Conservation (phyloP, 1,140 invertebrate genomes). For the Drosophila ambigua region DNA sequence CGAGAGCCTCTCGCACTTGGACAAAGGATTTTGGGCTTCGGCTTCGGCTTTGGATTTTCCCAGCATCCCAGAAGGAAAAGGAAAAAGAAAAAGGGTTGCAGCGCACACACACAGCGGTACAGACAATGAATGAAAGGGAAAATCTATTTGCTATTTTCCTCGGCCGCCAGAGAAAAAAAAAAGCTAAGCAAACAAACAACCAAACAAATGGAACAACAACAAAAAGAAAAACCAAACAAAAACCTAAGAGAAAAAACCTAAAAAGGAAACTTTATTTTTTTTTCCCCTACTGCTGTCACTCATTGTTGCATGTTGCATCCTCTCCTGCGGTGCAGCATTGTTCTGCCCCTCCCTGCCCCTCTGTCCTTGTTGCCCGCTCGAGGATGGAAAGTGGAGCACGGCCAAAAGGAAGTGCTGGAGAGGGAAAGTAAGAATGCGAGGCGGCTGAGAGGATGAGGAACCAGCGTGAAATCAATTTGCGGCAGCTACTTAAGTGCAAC, state of each 20-base stretch:
- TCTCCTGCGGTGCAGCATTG: slow-evolving; percentile 57
- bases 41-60: slow-evolving; percentile 52
- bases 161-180: slow-evolving; percentile 48
- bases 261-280: not conserved
- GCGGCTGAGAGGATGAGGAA: slow-evolving; percentile 16
- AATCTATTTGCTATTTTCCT: slow-evolving; percentile 57
- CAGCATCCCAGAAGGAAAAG: slow-evolving; percentile 29
- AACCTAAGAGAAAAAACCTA: slow-evolving; percentile 8
- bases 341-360: slow-evolving; percentile 16
- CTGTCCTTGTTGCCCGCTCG: slow-evolving; percentile 10
- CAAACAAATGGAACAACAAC: slow-evolving; percentile 21
- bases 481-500: slow-evolving; percentile 81
- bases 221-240: slow-evolving; percentile 21
- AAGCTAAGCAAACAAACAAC: slow-evolving; percentile 58
- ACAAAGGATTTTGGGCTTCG: slow-evolving; percentile 29
- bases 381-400: slow-evolving; percentile 52
- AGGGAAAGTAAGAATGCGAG: slow-evolving; percentile 4
- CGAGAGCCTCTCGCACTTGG: slow-evolving; percentile 17
- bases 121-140: slow-evolving; percentile 55
- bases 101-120: slow-evolving; percentile 17
- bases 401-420: slow-evolving; percentile 14
- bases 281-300: slow-evolving; percentile 1
- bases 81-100: slow-evolving; percentile 51
- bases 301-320: slow-evolving; percentile 23
- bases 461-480: slow-evolving; percentile 79